Evolutionary conservation across 2,113 vertebrate genomes (phyloP), one percentile per base, ranked within the genome.

Genomic region (Mobula hypostoma): DNA sequence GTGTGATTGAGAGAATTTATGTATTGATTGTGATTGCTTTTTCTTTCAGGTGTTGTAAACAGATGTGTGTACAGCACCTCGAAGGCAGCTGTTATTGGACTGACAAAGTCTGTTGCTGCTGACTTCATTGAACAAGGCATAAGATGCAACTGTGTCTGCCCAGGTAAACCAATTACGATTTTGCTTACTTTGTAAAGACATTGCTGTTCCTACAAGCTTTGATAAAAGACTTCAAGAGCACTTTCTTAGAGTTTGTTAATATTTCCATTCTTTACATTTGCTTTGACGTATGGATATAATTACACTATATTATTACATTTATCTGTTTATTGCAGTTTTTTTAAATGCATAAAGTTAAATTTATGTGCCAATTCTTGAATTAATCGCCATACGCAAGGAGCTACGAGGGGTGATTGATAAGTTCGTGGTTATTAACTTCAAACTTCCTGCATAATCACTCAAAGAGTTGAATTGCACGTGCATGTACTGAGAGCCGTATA

Each of bases 41-140:
- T 0, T 85, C 93, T 77, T 40, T 17, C 95, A 99, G 98, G 98
- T 48, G 97, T 98, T 77, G 97, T 97, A 95, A 99, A 99, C 95
- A 97, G 98, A 85, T 99, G 98, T 68, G 98, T 97, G 5, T 99
- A 99, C 17, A 97, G 98, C 88, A 96, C 98, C 2, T 98, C 98
- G 94, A 99, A 99, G 96, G 98, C 98, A 0, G 98, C 98, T 0
- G 97, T 99, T 94, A 99, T 99, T 21, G 98, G 98, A 15, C 96
- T 99, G 94, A 99, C 98, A 2, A 99, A 99, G 95, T 98, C 98
- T 0, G 97, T 99, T 95, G 98, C 98, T 14, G 97, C 97, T 0
- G 99, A 99, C 96, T 99, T 98, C 95, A 97, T 98, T 95, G 97
- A 98, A 40, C 97, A 98, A 96, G 98, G 98, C 21, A 98, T 99